Base-by-base conservation (phyloP, 2,113 vertebrate genomes). In the Sinosuthora webbiana region DNA sequence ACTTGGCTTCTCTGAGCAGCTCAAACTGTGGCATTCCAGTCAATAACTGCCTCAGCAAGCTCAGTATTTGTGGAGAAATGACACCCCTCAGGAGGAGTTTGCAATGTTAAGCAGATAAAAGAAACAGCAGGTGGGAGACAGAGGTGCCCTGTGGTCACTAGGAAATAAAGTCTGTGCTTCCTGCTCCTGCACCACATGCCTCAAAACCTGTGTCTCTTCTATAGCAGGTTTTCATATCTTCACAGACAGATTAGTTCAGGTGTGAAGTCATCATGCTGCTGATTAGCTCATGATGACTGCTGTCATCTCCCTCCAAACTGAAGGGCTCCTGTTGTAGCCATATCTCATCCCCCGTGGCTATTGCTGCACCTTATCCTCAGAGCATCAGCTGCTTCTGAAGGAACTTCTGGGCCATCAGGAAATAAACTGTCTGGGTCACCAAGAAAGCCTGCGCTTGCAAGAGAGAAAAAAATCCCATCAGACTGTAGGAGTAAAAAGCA, bases 401-500 rank as follows among this genome's bases (percentile, higher is more conserved):
- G 33, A 60, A 57, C 45, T 12, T 67, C 59, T 52, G 69, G 90
- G 90, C 69, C 76, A 57, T 19, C 30, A 22, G 69, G 68, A 88
- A 60, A 83, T 52, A 87, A 70, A 57, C 44, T 13, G 44, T 12
- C 86, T 93, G 79, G 89, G 83, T 93, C 93, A 64, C 6, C 50
- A 50, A 52, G 85, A 63, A 90, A 83, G 7, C 5, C 0, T 70
- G 60, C 0, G 15, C 90, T 80, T 47, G 30, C 30, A 83, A 88
- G 83, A 50, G 60, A 87, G 62, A 71, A 85, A 73, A 82, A 93
- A 64, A 4, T 12, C 22, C 17, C 67, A 69, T 64, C 69, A 62
- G 50, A 69, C 73, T 89, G 88, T 75, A 31, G 92, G 75, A 87
- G 57, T 50, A 92, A 84, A 33, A 96, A 96, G 87, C 89, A 75